Evolutionary conservation across 2,113 vertebrate genomes (phyloP).

Genomic region (Dipodomys ordii): DNA sequence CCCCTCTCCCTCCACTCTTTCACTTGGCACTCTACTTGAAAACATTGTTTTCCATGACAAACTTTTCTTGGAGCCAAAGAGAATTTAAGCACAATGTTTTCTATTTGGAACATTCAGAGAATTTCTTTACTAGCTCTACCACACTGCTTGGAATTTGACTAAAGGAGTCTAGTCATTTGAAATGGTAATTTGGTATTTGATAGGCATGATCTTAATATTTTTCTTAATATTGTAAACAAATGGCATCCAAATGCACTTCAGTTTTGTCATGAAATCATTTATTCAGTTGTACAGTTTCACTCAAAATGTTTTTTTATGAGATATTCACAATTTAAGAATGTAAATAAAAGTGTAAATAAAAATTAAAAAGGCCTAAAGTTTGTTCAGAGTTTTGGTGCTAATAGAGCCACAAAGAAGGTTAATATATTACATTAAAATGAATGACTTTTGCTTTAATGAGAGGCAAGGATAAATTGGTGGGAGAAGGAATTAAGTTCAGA

Average conservation of each 20-base stretch:
- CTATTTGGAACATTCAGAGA: background rate
- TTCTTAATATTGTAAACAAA: background rate
- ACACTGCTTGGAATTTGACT: background rate
- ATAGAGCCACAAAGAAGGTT: background rate
- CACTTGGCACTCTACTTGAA: background rate
- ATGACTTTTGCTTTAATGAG: background rate
- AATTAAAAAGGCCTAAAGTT: background rate
- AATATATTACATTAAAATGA: background rate
- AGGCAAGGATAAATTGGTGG: background rate
- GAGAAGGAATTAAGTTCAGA: background rate
- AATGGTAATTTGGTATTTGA: slow-evolving; percentile 22
- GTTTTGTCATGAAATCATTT: slow-evolving; percentile 45
- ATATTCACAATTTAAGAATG: slow-evolving; percentile 41
- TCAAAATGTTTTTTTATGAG: slow-evolving; percentile 47
- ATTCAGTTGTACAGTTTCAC: slow-evolving; percentile 10
- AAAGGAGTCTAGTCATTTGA: background rate
- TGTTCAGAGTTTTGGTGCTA: background rate
- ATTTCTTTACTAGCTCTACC: background rate
- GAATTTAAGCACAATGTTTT: background rate
- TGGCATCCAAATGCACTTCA: background rate
- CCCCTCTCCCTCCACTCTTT: background rate
- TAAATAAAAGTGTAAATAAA: background rate
- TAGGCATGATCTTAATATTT: slow-evolving; percentile 17
- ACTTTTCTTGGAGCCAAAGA: background rate
- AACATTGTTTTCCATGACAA: background rate